Evolutionary conservation across 2,888 invertebrate species (phyloP).

Genomic region (Xylophagus ater): DNA sequence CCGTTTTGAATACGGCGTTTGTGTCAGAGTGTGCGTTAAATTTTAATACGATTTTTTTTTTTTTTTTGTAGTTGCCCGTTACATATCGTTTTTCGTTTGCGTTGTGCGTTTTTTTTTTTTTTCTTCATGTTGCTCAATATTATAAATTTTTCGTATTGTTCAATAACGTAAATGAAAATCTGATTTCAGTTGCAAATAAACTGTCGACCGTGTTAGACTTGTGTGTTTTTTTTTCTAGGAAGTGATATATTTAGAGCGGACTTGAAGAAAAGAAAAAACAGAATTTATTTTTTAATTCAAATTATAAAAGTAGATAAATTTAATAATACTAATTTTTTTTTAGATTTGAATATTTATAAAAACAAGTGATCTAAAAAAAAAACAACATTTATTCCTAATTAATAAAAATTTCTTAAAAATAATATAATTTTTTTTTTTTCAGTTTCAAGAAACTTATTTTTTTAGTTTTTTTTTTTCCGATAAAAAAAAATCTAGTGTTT

Average conservation of each 20-base stretch:
- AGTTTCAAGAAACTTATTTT: neutral
- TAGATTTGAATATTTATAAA: neutral
- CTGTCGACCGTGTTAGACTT: conserved; percentile 31
- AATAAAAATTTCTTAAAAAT: neutral
- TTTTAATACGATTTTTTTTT: conserved; percentile 23
- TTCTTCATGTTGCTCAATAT: too few relatives aligned
- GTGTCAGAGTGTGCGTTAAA: neutral
- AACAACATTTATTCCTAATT: neutral
- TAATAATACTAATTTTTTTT: conserved; percentile 4
- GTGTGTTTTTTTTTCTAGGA: conserved; percentile 8
- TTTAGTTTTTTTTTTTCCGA: neutral
- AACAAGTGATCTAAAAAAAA: neutral
- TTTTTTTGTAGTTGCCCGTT: conserved; percentile 39
- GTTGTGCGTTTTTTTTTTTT: too few relatives aligned
- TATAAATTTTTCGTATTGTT: conserved; percentile 5
- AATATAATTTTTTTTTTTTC: neutral
- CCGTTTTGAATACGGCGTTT: too few relatives aligned
- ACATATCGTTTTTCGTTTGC: conserved; percentile 19
- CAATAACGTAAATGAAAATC: conserved; percentile 9
- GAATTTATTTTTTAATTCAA: too few relatives aligned
- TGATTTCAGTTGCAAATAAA: conserved; percentile 32
- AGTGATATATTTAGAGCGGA: too few relatives aligned
- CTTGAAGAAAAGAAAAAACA: too few relatives aligned
- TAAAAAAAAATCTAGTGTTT: conserved; percentile 4
- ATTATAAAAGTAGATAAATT: too few relatives aligned